Base-by-base conservation (phyloP, 30 jellyfish, hydroid and myxozoan species). In the Rhopilema esculentum region DNA sequence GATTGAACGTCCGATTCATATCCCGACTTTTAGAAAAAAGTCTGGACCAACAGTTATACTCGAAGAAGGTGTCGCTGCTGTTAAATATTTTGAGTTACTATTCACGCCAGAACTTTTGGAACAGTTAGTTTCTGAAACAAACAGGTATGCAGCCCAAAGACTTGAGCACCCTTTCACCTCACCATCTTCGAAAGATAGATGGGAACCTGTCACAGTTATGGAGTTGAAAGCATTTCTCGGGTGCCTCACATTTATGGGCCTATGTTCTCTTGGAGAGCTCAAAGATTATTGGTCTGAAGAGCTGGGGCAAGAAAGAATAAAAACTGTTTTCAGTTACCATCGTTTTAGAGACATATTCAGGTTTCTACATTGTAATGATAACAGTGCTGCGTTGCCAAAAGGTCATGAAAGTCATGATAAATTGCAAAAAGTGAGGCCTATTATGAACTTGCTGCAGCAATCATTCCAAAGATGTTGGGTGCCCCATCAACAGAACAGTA, bases 401-500 rank as follows among this genome's bases (percentile, higher is more conserved):
- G 52, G 23, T 17, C 27, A 23, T 29, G 6, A 21, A n/a, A 69
- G n/a, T 29, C 52, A 69, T 69, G 64, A 69, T 29, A 18, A 28
- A 69, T 69, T 69, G 52, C 80, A 69, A 23, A 69, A 69, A 29
- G 80, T 69, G 23, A 69, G 80, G 52, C 80, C 80, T 18, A 61
- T 69, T 20, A 69, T 69, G 53, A 69, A 69, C 52, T 69, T 69
- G 80, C 80, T 69, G 9, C 80, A 69, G 31, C 53, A 28, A 28
- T 23, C 80, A 16, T 69, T 69, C 50, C 25, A 69, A 29, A 69
- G 31, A 23, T 69, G 52, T 24, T 69, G 50, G 80, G 80, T 69
- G 52, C 80, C 80, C 27, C 80, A 29, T 29, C 80, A 69, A 29
- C 80, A 69, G 53, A 69, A 69, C 80, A 69, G 80, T 28, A 69